Base-by-base conservation (phyloP, 37 sponge, comb jelly and placozoan species). In the Tethya wilhelma region DNA sequence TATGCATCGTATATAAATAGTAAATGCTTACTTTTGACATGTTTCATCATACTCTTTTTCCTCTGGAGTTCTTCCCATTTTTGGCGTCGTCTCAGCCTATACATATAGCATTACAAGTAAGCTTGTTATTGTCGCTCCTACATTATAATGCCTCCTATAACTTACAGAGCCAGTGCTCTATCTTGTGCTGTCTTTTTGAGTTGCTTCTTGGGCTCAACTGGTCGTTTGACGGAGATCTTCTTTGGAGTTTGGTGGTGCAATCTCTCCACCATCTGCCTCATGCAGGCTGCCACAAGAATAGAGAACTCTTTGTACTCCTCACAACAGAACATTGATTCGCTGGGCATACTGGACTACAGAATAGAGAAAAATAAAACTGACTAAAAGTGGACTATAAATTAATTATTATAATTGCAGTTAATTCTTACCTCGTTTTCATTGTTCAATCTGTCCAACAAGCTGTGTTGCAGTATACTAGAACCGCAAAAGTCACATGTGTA, bases 161-260 rank as follows among this genome's bases (percentile, higher is more conserved):
- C 77, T 77, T 38, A 84, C 86, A 77, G 49, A n/a, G 58, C 79
- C 23, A 86, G 32, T 64, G 86, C 86, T 71, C 64, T 86, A 38
- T 78, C 65, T 56, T 86, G 64, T 12, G 79, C 73, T 41, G 72
- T 70, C 62, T 79, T 78, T 49, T 69, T 38, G 4, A 75, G 8
- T 44, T 23, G 22, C 2, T 28, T 25, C 44, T 83, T 83, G 28
- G 42, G 53, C 26, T 75, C n/a, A n/a, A n/a, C n/a, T n/a, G n/a
- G 41, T 12, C 26, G 56, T 38, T 71, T 69, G 31, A 86, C 36
- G 7, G 60, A 31, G 62, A 86, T 86, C 65, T 42, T 42, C 33
- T 8, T 59, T 71, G 74, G 79, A 23, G 39, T 34, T 26, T 26
- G 25, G 4, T 25, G 34, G 28, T 23, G 1, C 44, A 58, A 43